These are phyloP conservation scores for Thecophora atra DNA, from an alignment of 2,888 invertebrate genomes.

Conservation along the genomic window DNA sequence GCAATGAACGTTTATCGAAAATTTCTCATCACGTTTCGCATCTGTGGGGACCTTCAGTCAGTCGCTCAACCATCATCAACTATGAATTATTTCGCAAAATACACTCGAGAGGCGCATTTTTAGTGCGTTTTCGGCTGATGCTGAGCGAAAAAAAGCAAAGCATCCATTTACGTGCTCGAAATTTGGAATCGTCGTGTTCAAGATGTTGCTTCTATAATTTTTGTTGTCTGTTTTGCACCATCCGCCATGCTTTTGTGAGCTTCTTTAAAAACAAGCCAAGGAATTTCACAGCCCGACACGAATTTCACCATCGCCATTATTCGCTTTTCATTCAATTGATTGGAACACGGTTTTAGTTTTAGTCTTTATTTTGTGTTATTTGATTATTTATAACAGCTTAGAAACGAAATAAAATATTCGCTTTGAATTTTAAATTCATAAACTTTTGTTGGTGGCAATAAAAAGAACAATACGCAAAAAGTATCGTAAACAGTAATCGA, in stretches of 20 bases:
- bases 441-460: neutral
- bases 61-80: no score
- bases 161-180: neutral
- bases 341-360: slow-evolving; percentile 4
- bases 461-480: neutral
- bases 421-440: slow-evolving; percentile 31
- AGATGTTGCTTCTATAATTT: neutral
- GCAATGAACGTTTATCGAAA: no score
- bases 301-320: neutral
- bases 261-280: neutral
- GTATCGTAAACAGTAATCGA: no score
- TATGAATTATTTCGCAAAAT: slow-evolving; percentile 35
- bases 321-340: neutral
- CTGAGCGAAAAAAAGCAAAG: neutral
- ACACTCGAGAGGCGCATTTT: slow-evolving; percentile 24
- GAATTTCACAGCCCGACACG: neutral
- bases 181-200: no score
- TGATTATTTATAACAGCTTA: slow-evolving; percentile 24
- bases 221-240: neutral
- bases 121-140: slow-evolving; percentile 16
- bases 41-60: no score
- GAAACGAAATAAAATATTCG: slow-evolving; percentile 16
- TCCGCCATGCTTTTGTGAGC: neutral
- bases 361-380: no score
- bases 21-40: no score